Evolutionary conservation across 1,140 invertebrate species (phyloP).

Genomic region (Chironomus striatipennis): DNA sequence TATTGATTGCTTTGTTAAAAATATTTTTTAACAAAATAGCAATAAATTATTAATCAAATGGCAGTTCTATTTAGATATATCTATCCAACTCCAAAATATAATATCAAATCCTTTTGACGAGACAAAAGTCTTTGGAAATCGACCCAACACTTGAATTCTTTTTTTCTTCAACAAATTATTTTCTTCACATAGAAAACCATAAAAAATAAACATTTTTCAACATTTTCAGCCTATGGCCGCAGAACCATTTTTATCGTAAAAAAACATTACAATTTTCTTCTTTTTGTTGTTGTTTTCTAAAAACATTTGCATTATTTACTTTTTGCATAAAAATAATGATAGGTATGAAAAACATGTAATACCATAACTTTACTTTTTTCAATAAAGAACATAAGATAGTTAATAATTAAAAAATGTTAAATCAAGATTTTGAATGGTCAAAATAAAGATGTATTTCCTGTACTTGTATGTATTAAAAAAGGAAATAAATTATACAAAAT

Average conservation of each 20-base stretch:
- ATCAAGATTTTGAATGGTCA: not conserved
- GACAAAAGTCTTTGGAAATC: no score
- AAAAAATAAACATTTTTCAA: not conserved
- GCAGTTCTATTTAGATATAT: no score
- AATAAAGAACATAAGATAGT: not conserved
- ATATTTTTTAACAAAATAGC: no score
- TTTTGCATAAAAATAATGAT: not conserved
- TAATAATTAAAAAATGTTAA: not conserved
- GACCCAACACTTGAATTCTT: no score
- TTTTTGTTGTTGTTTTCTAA: not conserved
- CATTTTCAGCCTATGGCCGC: not conserved
- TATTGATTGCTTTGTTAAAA: no score
- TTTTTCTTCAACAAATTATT: no score
- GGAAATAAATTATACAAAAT: no score
- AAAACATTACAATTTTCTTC: not conserved
- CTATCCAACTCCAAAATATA: no score
- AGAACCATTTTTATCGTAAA: not conserved
- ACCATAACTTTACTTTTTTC: not conserved
- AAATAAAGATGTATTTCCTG: not conserved
- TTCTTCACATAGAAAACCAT: not conserved
- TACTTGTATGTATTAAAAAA: not conserved
- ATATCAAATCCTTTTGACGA: no score
- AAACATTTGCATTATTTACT: not conserved
- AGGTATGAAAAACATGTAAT: constrained; percentile 2
- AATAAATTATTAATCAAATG: no score